Evolutionary conservation across 2,888 invertebrate species (phyloP).

Genomic region (Leptopilina drosophilae): DNA sequence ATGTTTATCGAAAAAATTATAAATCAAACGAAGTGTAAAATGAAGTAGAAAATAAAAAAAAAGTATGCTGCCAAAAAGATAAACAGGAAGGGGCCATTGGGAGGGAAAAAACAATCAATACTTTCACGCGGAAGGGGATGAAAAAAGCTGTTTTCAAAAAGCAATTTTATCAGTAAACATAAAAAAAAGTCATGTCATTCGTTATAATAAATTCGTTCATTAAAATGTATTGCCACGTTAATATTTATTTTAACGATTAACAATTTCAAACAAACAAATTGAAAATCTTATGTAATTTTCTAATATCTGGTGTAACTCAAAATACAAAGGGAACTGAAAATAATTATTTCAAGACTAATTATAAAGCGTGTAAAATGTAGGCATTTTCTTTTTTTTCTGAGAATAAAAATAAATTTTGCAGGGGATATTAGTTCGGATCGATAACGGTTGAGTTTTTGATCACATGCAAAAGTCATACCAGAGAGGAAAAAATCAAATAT

Average conservation of each 20-base stretch:
- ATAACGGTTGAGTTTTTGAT: constrained; percentile 45
- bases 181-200: not conserved
- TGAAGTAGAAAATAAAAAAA: no score
- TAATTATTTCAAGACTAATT: no score
- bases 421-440: constrained; percentile 41
- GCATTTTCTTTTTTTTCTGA: not conserved
- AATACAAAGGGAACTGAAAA: not conserved
- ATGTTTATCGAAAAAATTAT: no score
- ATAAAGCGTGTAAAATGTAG: no score
- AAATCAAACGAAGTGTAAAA: no score
- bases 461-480: constrained; percentile 15
- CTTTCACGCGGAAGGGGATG: not conserved
- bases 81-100: no score
- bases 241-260: not conserved
- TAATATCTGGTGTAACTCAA: not conserved
- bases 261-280: not conserved
- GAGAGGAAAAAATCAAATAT: constrained; percentile 2
- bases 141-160: not conserved
- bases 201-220: not conserved
- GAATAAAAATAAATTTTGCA: constrained; percentile 18
- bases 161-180: not conserved
- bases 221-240: constrained; percentile 29
- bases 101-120: constrained; percentile 5
- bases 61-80: no score
- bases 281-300: not conserved